Base-by-base conservation (phyloP, 2,888 invertebrate genomes). In the Siphonodentalium dalli region DNA sequence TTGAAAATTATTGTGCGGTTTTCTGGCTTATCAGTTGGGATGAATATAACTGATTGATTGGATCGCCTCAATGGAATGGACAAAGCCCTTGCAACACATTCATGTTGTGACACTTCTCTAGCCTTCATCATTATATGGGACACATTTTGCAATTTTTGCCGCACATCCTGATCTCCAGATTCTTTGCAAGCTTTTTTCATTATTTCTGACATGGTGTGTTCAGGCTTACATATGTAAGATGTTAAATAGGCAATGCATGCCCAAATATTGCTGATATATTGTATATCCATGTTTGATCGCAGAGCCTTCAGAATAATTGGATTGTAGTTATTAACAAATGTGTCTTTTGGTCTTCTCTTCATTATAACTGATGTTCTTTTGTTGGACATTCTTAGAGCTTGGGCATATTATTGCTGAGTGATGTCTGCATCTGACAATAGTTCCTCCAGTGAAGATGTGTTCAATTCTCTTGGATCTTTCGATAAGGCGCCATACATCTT, bases 181-280 rank as follows among this genome's bases (percentile, higher is more conserved):
- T 58, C 58, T 39, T 58, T 58, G 23, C 51, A 45, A 21, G 54
- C 54, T 35, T 58, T 54, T 43, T 44, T 27, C 58, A 58, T 58
- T 11, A 54, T 31, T 21, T 58, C 58, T 6, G 39, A 39, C 54
- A 58, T 58, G 13, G 18, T 39, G n/a, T 39, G 28, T 37, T 58
- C 62, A n/a, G 55, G 54, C 38, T 62, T 62, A 40, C 58, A 62
- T 43, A 62, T 55, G 29, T 54, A 62, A 4, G 56, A 62, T 18
- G 56, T 55, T 13, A 60, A 23, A 35, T 60, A 56, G 18, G 56
- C 53, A 39, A 58, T 38, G 40, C 54, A 58, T 13, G 58, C 58
- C 58, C 54, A 54, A 4, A 58, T 37, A 26, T 54, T 38, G 5
- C 47, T 54, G 15, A 58, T 58, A n/a, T 21, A 51, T 38, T 56